phyloP scores from a whole-genome alignment of 1,140 invertebrate genomes.

The Anthonomus grandis region DNA sequence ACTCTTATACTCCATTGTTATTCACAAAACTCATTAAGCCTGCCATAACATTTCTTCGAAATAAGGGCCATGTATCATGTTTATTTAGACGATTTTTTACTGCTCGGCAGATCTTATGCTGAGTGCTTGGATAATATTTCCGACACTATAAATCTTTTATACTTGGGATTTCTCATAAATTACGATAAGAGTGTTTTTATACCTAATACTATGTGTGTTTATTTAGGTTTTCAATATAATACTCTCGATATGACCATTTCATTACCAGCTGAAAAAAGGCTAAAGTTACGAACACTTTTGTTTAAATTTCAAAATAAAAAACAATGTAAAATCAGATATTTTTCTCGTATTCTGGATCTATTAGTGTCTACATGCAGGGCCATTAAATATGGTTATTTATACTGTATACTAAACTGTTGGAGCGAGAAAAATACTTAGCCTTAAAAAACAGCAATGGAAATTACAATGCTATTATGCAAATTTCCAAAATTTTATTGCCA shows the following conservation, averaged over 20 bases:
- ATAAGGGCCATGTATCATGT: not conserved
- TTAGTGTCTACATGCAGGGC: not conserved
- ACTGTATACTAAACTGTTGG: conserved; percentile 16
- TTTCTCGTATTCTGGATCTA: not conserved
- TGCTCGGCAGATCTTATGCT: not conserved
- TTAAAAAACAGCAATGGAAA: conserved; percentile 3
- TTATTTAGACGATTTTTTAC: conserved; percentile 11
- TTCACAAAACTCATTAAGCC: conserved; percentile 39
- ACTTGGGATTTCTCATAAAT: conserved; percentile 36
- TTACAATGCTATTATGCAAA: conserved; percentile 14
- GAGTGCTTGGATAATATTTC: conserved; percentile 16
- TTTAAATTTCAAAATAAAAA: conserved; percentile 10
- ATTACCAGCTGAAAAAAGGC: not conserved
- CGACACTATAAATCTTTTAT: conserved; percentile 24
- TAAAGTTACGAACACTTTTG: not conserved
- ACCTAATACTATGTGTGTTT: conserved; percentile 18
- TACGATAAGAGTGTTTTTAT: conserved; percentile 15
- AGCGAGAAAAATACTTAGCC: conserved; percentile 15
- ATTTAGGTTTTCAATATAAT: conserved; percentile 37
- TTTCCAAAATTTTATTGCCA: conserved; percentile 7
- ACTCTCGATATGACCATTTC: conserved; percentile 25
- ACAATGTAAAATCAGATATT: conserved; percentile 30
- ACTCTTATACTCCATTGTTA: conserved; percentile 11
- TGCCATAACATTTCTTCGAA: conserved; percentile 23
- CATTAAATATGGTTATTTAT: too few relatives aligned